phyloP scores from a whole-genome alignment of 2,113 vertebrate species.

The Rhinoderma darwinii region DNA sequence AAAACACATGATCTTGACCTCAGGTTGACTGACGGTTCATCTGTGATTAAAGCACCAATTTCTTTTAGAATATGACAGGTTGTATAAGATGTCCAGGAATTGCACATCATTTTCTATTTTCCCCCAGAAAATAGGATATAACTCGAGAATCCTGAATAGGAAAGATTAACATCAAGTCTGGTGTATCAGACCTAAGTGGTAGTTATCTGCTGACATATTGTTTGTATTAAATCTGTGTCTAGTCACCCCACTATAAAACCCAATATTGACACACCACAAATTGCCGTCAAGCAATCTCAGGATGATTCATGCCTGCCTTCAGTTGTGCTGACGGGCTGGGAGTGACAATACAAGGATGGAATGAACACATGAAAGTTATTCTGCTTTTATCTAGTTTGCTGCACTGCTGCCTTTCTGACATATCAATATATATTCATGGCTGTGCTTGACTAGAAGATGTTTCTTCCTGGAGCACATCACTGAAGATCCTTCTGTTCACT shows the following conservation, averaged over 20 bases:
- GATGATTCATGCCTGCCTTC: not conserved
- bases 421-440: not conserved
- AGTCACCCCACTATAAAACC: slow-evolving; percentile 15
- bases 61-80: not conserved
- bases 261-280: slow-evolving; percentile 28
- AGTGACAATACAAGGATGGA: not conserved
- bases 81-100: not conserved
- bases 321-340: not conserved
- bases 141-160: not conserved
- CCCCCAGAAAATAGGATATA: not conserved
- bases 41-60: not conserved
- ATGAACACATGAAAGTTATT: not conserved
- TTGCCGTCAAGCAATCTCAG: not conserved
- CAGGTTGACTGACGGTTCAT: not conserved
- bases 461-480: not conserved
- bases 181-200: not conserved
- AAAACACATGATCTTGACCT: not conserved
- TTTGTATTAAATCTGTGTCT: slow-evolving; percentile 22
- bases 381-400: not conserved
- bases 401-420: not conserved
- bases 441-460: too few species aligned
- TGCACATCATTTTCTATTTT: not conserved
- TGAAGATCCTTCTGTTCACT: not conserved
- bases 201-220: not conserved
- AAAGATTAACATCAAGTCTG: not conserved